A percentile compares a stretch with the other conserved stretches of the same genome.
These are phyloP conservation scores for Bungarus multicinctus DNA, from an alignment of 2,113 vertebrate genomes.

Conservation along the genomic window DNA sequence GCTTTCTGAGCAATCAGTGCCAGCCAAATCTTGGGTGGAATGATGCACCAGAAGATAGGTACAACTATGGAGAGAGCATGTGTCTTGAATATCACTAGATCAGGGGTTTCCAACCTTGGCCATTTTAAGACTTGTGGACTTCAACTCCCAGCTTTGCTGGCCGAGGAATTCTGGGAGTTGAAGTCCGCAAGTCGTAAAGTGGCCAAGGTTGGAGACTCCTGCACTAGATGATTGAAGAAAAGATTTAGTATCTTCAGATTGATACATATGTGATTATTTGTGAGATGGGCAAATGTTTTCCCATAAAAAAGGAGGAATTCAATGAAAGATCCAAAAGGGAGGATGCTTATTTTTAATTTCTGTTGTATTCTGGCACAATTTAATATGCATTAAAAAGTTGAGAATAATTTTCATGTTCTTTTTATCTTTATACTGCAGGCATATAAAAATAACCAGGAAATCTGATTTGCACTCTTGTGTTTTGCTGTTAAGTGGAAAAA, in stretches of 20 bases:
- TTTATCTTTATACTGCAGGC: slow-evolving; percentile 2
- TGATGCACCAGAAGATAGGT: not conserved
- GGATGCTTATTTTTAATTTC: not conserved
- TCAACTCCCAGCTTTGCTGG: no score
- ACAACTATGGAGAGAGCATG: not conserved
- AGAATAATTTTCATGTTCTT: slow-evolving; percentile 16
- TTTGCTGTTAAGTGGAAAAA: slow-evolving; percentile 47
- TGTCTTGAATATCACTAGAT: not conserved
- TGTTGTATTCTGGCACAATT: not conserved
- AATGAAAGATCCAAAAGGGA: not conserved
- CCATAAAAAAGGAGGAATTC: not conserved
- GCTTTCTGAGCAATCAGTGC: not conserved
- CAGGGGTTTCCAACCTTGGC: no score
- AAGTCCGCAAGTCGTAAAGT: no score
- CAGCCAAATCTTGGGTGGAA: no score
- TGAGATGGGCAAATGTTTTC: not conserved
- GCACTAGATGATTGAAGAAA: not conserved
- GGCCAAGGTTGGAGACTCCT: no score
- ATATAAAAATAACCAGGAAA: slow-evolving; percentile 2
- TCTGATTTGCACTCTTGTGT: slow-evolving; percentile 33
- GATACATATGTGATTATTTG: not conserved
- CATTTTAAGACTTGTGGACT: no score
- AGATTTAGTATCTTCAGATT: not conserved
- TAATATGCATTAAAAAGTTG: not conserved
- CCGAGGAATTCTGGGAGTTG: no score